phyloP scores from a whole-genome alignment of 2,113 vertebrate genomes.

The Hiodon alosoides region DNA sequence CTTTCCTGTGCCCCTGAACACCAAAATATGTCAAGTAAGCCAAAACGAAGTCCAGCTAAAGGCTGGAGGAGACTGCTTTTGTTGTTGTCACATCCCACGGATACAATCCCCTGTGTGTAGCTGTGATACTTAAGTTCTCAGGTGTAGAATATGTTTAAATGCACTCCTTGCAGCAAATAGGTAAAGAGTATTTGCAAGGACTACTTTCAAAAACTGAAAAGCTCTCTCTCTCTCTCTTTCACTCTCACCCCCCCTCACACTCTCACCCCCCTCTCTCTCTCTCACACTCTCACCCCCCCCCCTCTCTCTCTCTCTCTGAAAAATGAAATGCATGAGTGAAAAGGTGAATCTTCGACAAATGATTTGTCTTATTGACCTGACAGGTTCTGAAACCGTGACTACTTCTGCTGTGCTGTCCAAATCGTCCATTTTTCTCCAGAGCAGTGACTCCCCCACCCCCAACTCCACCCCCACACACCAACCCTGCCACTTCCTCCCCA shows the following conservation, averaged over 20 bases:
- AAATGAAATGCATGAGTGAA: neutral
- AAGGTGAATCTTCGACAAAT: neutral
- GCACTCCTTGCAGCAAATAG: no score
- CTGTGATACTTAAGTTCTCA: no score
- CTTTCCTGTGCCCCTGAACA: constrained; percentile 49
- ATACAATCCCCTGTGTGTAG: no score
- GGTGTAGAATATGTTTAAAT: no score
- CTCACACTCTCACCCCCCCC: no score
- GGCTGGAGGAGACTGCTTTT: neutral
- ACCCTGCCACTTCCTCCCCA: constrained; percentile 18
- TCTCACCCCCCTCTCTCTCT: no score
- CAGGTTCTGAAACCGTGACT: neutral
- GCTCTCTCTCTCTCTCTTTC: no score
- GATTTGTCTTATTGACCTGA: constrained; percentile 10
- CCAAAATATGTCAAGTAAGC: constrained; percentile 51
- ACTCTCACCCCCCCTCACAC: no score
- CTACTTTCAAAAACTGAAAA: no score
- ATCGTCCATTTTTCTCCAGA: constrained; percentile 9
- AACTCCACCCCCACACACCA: neutral
- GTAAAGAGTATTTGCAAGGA: no score
- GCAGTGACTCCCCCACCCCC: neutral
- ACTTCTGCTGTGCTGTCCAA: constrained; percentile 10
- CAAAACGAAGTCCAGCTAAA: constrained; percentile 39
- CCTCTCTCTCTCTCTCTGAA: no score
- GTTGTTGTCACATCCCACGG: neutral